These are phyloP conservation scores for Calephelis nemesis DNA, from an alignment of 1,140 invertebrate species.

Conservation along the genomic window DNA sequence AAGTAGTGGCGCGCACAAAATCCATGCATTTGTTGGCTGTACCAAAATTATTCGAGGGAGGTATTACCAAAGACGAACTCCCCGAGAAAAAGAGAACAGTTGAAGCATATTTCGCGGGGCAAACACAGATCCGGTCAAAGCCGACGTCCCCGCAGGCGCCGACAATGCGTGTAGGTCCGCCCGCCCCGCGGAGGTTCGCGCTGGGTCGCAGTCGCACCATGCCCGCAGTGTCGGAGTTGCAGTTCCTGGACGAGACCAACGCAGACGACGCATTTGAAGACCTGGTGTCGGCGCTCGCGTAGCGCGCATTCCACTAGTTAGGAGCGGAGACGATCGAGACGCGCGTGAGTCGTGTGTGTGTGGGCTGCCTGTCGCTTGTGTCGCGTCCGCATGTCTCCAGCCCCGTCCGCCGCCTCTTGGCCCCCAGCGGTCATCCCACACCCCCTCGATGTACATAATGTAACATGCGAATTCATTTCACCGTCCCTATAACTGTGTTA, in stretches of 20 bases:
- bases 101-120: slow-evolving; percentile 86
- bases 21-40: slow-evolving; percentile 85
- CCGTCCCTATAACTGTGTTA: slow-evolving; percentile 66
- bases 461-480: slow-evolving; percentile 49
- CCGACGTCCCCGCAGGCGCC: slow-evolving; percentile 40
- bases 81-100: slow-evolving; percentile 88
- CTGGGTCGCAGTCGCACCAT: slow-evolving; percentile 87
- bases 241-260: slow-evolving; percentile 84
- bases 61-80: slow-evolving; percentile 85
- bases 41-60: slow-evolving; percentile 89
- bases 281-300: slow-evolving; percentile 82
- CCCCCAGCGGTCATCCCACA: slow-evolving; percentile 26
- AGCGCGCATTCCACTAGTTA: slow-evolving; percentile 72
- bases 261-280: slow-evolving; percentile 88
- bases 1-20: slow-evolving; percentile 82
- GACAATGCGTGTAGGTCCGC: slow-evolving; percentile 69
- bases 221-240: slow-evolving; percentile 82
- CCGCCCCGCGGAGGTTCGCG: slow-evolving; percentile 69
- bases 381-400: slow-evolving; percentile 51
- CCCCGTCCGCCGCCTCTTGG: slow-evolving; percentile 22
- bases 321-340: slow-evolving; percentile 61
- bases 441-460: slow-evolving; percentile 42
- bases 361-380: slow-evolving; percentile 67
- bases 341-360: slow-evolving; percentile 77
- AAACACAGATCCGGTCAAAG: slow-evolving; percentile 35